phyloP scores from a whole-genome alignment of 2,113 vertebrate genomes.

The Tamias sibiricus region DNA sequence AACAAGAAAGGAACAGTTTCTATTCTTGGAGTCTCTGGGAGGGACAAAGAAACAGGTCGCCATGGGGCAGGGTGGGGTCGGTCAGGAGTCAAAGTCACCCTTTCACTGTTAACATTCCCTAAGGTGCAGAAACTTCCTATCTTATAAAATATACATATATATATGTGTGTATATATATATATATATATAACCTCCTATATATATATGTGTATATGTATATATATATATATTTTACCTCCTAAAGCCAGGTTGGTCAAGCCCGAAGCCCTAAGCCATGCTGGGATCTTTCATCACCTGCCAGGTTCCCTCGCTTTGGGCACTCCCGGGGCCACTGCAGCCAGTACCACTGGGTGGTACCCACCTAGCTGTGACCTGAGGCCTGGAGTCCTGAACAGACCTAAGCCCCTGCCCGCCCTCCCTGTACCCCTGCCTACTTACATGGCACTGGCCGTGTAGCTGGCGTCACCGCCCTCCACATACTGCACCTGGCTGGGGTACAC shows the following conservation, averaged over 20 bases:
- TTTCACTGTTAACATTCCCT: background rate
- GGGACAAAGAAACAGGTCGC: background rate
- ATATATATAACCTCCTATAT: too few relatives aligned
- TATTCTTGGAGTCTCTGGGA: background rate
- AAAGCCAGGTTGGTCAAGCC: background rate
- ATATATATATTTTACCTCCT: background rate
- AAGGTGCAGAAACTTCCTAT: background rate
- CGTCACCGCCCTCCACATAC: slow-evolving; percentile 92
- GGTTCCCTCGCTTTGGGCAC: background rate
- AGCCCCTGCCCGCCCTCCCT: too few relatives aligned
- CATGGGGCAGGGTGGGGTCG: background rate
- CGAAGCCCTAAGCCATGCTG: background rate
- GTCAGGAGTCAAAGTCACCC: background rate
- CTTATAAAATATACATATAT: background rate
- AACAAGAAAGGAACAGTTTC: background rate
- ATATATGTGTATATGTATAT: too few relatives aligned
- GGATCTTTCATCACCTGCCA: background rate
- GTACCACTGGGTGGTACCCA: background rate
- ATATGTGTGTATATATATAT: rapidly evolving
- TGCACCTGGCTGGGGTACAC: slow-evolving; percentile 93
- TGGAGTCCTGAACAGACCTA: rapidly evolving
- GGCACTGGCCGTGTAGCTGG: slow-evolving; percentile 90
- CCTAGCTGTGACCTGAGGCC: background rate
- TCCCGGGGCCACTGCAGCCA: background rate
- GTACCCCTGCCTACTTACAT: slow-evolving; percentile 87